phyloP scores from a whole-genome alignment of 2,888 invertebrate genomes.

The Limnephilus marmoratus region DNA sequence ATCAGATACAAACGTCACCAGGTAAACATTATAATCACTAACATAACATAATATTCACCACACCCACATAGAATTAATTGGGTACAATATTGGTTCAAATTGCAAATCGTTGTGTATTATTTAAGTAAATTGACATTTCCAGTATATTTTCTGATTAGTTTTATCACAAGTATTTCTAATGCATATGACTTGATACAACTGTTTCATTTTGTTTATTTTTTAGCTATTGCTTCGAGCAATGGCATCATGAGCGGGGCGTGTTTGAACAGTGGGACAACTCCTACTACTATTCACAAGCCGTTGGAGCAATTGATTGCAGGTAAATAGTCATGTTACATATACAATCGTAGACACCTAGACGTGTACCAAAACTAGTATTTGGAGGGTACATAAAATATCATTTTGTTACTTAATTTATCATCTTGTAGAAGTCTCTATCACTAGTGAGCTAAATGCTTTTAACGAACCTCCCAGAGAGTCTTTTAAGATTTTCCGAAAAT shows the following conservation, averaged over 20 bases:
- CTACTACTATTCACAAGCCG: not conserved
- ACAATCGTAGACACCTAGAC: no score
- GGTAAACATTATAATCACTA: not conserved
- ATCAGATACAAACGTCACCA: constrained; percentile 64
- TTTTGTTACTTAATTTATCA: no score
- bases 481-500: no score
- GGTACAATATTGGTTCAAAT: not conserved
- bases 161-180: not conserved
- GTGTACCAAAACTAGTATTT: no score
- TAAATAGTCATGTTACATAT: not conserved
- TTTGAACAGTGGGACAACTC: not conserved
- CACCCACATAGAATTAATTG: not conserved
- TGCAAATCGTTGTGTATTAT: not conserved
- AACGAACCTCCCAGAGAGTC: no score
- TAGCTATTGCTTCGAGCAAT: not conserved
- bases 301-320: constrained; percentile 6
- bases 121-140: not conserved
- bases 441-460: no score
- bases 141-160: not conserved
- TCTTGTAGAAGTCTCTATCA: no score
- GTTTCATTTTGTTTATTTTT: not conserved
- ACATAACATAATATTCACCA: not conserved
- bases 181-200: not conserved
- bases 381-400: no score
- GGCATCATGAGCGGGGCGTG: not conserved